Conservation (phyloP, 2,888 invertebrate species). For the Cephus runcator region DNA sequence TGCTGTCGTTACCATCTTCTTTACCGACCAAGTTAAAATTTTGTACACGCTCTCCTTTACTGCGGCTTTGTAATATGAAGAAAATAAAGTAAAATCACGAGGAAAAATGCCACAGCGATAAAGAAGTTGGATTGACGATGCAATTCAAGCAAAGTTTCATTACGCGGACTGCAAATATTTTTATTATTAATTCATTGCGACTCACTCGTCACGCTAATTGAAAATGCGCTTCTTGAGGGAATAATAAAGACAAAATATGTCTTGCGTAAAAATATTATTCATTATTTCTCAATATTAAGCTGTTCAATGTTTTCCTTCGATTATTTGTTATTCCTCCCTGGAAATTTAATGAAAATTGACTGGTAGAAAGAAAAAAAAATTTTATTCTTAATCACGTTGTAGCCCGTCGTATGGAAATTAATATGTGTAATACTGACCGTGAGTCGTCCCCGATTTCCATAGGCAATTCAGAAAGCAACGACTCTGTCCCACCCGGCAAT, state of each 20-base stretch:
- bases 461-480: neutral
- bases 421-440: neutral
- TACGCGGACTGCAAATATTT: neutral
- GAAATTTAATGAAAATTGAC: too few relatives aligned
- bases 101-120: neutral
- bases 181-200: neutral
- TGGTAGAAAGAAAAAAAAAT: too few relatives aligned
- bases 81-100: neutral
- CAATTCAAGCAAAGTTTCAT: neutral
- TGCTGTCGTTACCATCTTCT: neutral
- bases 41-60: neutral
- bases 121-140: neutral
- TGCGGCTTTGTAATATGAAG: neutral
- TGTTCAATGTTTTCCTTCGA: too few relatives aligned
- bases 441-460: neutral
- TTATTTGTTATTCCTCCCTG: neutral
- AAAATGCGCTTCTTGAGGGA: neutral
- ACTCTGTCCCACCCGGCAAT: neutral
- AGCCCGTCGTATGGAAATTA: neutral
- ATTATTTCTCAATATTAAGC: too few relatives aligned
- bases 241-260: neutral
- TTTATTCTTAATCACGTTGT: too few relatives aligned
- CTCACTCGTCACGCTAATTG: neutral
- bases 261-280: too few relatives aligned
- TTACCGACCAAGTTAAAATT: neutral